Percentiles rank a stretch among this genome's conserved stretches.
Evolutionary conservation across 2,888 invertebrate species (phyloP).

Genomic region (Chrysotoxum bicinctum): DNA sequence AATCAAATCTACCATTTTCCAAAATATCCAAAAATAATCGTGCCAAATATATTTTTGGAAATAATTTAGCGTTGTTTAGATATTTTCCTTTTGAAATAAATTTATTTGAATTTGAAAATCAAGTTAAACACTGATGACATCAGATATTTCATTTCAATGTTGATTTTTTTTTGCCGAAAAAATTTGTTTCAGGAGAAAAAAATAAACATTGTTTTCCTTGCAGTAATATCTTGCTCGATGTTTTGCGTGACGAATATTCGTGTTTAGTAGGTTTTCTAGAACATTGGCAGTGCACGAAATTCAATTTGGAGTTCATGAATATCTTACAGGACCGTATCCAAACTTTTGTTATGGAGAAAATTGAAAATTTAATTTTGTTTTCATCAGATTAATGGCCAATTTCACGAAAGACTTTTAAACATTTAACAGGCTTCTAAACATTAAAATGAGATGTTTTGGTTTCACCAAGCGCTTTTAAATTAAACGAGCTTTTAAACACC

Average conservation of each 20-base stretch:
- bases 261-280: neutral
- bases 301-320: neutral
- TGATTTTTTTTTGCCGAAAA: neutral
- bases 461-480: too few relatives aligned
- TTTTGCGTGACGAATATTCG: constrained; percentile 9
- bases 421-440: too few relatives aligned
- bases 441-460: too few relatives aligned
- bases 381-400: too few relatives aligned
- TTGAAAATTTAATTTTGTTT: too few relatives aligned
- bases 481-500: too few relatives aligned
- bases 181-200: too few relatives aligned
- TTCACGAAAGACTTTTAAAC: too few relatives aligned
- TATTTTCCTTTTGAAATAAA: constrained; percentile 9
- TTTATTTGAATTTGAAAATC: neutral
- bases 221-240: neutral
- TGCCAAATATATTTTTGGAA: constrained; percentile 6
- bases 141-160: neutral
- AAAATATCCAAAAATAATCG: neutral
- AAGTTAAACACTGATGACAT: neutral
- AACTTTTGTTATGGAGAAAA: neutral
- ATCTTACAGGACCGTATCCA: neutral
- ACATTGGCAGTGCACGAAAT: neutral
- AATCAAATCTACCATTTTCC: constrained; percentile 27
- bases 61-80: neutral
- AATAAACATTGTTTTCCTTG: neutral